A percentile compares a stretch with the other conserved stretches of the same genome.
Evolutionary conservation across 1,140 invertebrate species (phyloP).

Genomic region (Ceratina japonica): DNA sequence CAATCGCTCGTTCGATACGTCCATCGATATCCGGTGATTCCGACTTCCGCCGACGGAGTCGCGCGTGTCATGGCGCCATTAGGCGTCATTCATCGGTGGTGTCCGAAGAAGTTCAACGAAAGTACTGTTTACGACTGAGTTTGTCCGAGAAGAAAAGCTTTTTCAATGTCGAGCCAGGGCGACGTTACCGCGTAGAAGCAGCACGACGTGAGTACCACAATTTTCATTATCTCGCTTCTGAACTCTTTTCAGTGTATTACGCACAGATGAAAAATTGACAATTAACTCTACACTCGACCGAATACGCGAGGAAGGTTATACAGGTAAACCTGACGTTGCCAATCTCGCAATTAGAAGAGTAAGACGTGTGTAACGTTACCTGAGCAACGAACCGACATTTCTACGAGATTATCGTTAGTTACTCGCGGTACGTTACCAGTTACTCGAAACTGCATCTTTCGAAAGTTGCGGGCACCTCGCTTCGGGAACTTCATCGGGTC

Average conservation of each 20-base stretch:
- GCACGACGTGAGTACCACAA: background rate
- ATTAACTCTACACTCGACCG: too few species aligned
- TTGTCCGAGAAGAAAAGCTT: background rate
- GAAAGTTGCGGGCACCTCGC: constrained; percentile 20
- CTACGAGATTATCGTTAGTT: constrained; percentile 13
- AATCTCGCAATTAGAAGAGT: background rate
- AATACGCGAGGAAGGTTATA: background rate
- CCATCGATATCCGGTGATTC: background rate
- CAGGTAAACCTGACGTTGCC: background rate
- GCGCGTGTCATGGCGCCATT: too few species aligned
- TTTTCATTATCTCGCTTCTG: background rate
- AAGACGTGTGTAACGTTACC: background rate
- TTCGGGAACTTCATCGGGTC: constrained; percentile 7
- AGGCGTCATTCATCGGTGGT: too few species aligned
- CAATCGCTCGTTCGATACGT: background rate
- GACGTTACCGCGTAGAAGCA: background rate
- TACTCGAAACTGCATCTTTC: constrained; percentile 17
- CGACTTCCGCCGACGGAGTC: background rate
- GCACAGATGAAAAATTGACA: background rate
- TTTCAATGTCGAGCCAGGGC: background rate
- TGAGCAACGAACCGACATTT: constrained; percentile 29
- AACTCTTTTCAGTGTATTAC: background rate
- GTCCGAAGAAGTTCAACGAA: too few species aligned
- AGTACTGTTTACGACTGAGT: background rate
- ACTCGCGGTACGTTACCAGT: background rate